phyloP scores from a whole-genome alignment of 2,888 invertebrate genomes.

The Emmelina monodactyla region DNA sequence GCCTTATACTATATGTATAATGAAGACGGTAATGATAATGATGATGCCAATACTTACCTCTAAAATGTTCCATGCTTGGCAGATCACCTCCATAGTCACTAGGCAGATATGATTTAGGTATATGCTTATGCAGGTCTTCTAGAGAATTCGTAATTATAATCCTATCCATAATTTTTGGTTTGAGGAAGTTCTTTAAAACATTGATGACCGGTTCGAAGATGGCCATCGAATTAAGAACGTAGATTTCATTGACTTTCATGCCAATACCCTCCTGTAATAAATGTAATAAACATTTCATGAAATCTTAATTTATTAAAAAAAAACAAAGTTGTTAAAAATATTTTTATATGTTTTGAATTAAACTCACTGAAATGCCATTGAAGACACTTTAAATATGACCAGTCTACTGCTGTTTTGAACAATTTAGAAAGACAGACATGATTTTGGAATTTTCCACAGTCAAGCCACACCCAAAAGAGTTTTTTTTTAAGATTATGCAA shows the following conservation, averaged over 20 bases:
- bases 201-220: constrained; percentile 31
- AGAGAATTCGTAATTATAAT: constrained; percentile 31
- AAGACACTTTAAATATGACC: no score
- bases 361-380: no score
- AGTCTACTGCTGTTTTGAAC: no score
- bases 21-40: no score
- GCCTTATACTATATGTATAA: no score
- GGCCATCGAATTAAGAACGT: constrained; percentile 43
- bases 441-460: no score
- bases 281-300: constrained; percentile 11
- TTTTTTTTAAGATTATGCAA: neutral
- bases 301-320: no score
- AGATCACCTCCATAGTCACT: constrained; percentile 41
- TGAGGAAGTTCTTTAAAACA: constrained; percentile 40
- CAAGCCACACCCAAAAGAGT: neutral
- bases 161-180: constrained; percentile 43
- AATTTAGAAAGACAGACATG: no score
- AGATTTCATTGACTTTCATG: constrained; percentile 38
- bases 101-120: constrained; percentile 36
- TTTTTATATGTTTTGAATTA: no score
- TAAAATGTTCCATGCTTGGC: constrained; percentile 30
- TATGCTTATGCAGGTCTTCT: constrained; percentile 30
- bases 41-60: no score
- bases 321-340: no score
- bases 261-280: constrained; percentile 54